Evolutionary conservation across 2,797 vertebrate genomes (phyloP).

Genomic region (Phoebastria nigripes): DNA sequence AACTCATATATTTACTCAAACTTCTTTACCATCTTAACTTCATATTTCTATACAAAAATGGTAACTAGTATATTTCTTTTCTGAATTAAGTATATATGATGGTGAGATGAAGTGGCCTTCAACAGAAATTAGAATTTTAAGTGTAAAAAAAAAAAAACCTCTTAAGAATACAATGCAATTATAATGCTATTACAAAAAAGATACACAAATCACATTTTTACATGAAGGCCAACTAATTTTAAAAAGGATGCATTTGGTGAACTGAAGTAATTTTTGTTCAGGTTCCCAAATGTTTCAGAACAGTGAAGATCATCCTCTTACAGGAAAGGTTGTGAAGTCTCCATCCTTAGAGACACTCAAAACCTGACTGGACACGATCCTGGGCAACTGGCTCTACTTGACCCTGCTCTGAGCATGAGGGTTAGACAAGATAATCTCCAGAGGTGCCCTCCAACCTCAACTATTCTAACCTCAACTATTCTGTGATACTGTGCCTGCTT

Average conservation of each 20-base stretch:
- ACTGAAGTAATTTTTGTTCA: not conserved
- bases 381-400: fast-evolving
- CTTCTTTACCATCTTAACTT: not conserved
- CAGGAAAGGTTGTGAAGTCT: not conserved
- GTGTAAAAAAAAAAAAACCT: not conserved
- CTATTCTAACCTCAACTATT: not conserved
- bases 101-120: not conserved
- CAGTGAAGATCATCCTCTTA: not conserved
- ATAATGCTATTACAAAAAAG: not conserved
- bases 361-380: not conserved
- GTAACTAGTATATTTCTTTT: not conserved
- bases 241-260: not conserved
- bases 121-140: not conserved
- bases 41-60: not conserved
- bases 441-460: not conserved
- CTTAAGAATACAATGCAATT: not conserved
- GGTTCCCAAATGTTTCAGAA: not conserved
- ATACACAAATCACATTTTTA: not conserved
- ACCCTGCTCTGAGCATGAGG: not conserved
- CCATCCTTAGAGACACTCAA: not conserved
- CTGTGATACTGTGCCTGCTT: not conserved
- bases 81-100: not conserved
- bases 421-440: not conserved
- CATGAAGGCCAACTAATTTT: not conserved
- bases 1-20: not conserved